These are phyloP conservation scores for Pseudomyrmex cubaensis DNA, from an alignment of 1,140 invertebrate species.

Conservation along the genomic window DNA sequence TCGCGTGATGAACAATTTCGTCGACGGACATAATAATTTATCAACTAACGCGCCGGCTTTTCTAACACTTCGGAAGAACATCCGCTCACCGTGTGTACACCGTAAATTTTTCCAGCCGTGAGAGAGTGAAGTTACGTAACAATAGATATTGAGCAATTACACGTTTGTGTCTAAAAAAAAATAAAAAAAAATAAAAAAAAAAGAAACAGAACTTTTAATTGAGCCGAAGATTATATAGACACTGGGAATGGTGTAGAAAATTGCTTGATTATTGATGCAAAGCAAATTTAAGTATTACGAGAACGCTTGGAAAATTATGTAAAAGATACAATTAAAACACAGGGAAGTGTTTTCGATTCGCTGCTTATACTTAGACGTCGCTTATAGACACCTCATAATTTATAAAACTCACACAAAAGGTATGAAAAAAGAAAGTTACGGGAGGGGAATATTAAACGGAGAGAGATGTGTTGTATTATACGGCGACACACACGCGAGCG, in stretches of 20 bases:
- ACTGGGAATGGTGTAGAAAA: too few relatives aligned
- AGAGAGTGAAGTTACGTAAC: slow-evolving; percentile 21
- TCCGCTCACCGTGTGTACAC: slow-evolving; percentile 2
- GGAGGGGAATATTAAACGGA: background rate
- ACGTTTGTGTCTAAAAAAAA: background rate
- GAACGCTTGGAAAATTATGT: too few relatives aligned
- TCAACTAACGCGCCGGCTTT: slow-evolving; percentile 10
- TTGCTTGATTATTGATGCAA: too few relatives aligned
- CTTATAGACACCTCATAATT: slow-evolving; percentile 6
- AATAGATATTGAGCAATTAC: background rate
- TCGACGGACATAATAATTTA: slow-evolving; percentile 25
- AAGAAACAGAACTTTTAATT: background rate
- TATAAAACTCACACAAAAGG: background rate
- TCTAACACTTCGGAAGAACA: slow-evolving; percentile 18
- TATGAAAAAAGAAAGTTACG: background rate
- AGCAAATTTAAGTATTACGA: too few relatives aligned
- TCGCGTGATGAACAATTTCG: slow-evolving; percentile 51
- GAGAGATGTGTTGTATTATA: too few relatives aligned
- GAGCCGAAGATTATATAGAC: too few relatives aligned
- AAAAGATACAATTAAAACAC: too few relatives aligned
- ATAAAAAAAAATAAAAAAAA: too few relatives aligned
- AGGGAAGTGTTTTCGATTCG: slow-evolving; percentile 8
- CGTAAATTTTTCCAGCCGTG: background rate
- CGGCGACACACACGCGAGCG: background rate
- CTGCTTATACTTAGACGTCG: background rate